These are phyloP conservation scores for Mormyrus lacerda DNA, from an alignment of 2,113 vertebrate genomes.

Conservation along the genomic window DNA sequence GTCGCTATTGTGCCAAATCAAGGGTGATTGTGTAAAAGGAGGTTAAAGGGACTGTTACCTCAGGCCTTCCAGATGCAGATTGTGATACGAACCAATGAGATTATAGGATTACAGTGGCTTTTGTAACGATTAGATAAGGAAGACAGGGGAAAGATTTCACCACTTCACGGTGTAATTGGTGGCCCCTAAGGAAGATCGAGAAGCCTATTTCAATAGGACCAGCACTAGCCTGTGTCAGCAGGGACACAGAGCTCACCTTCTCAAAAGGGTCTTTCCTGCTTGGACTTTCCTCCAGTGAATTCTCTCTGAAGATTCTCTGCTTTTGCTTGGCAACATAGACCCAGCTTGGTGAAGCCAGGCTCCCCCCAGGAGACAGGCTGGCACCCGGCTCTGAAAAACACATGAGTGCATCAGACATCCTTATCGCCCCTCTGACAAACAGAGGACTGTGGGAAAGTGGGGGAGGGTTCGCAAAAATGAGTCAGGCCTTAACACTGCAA, in stretches of 20 bases:
- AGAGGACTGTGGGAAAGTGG: background rate
- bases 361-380: slow-evolving; percentile 24
- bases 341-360: slow-evolving; percentile 65
- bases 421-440: slow-evolving; percentile 11
- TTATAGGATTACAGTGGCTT: slow-evolving; percentile 6
- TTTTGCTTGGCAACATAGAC: slow-evolving; percentile 72
- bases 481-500: background rate
- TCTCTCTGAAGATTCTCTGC: slow-evolving; percentile 65
- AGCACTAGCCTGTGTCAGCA: background rate
- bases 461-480: background rate
- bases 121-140: background rate
- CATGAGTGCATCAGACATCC: background rate
- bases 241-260: slow-evolving; percentile 36
- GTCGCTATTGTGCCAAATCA: background rate
- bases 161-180: background rate
- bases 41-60: background rate
- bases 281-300: slow-evolving; percentile 47
- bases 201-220: background rate
- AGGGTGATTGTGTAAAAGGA: background rate
- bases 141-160: background rate
- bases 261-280: slow-evolving; percentile 39
- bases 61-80: background rate
- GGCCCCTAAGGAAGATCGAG: background rate
- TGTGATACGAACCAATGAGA: background rate
- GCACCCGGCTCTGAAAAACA: slow-evolving; percentile 36